Conservation (phyloP, 37 sponge, comb jelly and placozoan genomes). For the Diacarnus erythraeanus region DNA sequence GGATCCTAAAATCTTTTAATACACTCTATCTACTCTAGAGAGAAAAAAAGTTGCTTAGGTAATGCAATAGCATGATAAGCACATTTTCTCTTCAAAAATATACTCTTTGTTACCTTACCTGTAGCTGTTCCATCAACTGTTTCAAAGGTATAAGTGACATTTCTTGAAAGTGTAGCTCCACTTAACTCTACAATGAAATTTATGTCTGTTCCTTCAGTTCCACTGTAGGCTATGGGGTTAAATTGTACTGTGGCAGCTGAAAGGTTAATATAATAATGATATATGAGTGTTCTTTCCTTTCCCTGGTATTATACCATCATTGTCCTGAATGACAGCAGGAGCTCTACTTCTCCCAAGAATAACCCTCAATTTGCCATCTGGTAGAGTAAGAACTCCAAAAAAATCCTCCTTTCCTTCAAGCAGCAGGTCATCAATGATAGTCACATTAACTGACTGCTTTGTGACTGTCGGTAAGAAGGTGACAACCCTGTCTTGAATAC, state of each 20-base stretch:
- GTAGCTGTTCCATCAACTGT: neutral
- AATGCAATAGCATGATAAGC: no score
- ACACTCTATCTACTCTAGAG: no score
- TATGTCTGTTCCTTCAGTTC: neutral
- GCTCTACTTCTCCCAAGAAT: conserved; percentile 4
- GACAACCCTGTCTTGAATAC: neutral
- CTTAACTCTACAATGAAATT: neutral
- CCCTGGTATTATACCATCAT: conserved; percentile 29
- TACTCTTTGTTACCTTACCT: neutral
- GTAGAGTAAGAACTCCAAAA: conserved; percentile 1
- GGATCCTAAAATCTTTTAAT: no score
- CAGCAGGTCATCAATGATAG: conserved; percentile 11
- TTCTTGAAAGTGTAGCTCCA: neutral
- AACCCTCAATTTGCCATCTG: neutral
- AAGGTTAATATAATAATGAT: neutral
- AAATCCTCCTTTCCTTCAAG: conserved; percentile 25
- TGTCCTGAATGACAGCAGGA: conserved; percentile 18
- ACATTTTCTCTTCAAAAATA: neutral
- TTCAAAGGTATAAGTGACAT: neutral
- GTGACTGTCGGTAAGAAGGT: neutral
- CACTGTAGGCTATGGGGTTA: neutral
- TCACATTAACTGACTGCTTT: neutral
- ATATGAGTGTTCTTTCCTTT: no score
- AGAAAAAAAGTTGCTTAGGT: no score
- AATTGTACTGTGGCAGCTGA: neutral